Base-by-base conservation (phyloP, 2,797 vertebrate genomes). In the Gadopsis marmoratus region DNA sequence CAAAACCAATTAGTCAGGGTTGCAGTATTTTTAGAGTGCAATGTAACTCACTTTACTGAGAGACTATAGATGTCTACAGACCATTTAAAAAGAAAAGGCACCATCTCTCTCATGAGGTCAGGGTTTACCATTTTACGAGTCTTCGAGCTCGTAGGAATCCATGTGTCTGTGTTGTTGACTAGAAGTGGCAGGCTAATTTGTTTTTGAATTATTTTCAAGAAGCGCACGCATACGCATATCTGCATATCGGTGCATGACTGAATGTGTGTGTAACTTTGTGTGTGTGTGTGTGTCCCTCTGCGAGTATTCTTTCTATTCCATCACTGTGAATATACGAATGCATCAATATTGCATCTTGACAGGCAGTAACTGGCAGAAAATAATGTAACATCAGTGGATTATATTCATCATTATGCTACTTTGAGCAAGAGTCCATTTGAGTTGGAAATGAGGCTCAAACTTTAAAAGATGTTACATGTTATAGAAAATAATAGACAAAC, bases 181-280 rank as follows among this genome's bases (percentile, higher is more conserved):
- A 19, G 31, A 83, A 68, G 71, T 51, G 62, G 68, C 81, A 73
- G 67, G 19, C 23, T 72, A 33, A 84, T 86, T 75, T 81, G 43
- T 53, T 69, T 63, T 16, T 69, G 53, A 71, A 54, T 67, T 26
- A 76, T 60, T 71, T 72, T 65, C 59, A 43, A 50, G 68, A 55
- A 68, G 61, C 51, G 45, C 66, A 74, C 64, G 58, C 62, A 37
- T 47, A 65, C 71, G 26, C 26, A 26, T 26, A 29, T 54, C 4
- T 63, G 50, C 62, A 71, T 65, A 43, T 8, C 9, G 50, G 7
- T 56, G 51, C 2, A 10, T 50, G 33, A 26, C 35, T 29, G n/a
- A 7, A 45, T 39, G 13, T 37, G 9, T 43, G 56, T 56, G n/a
- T 45, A 14, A 39, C 43, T 9, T 11, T 39, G 21, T 14, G 16